phyloP scores from a whole-genome alignment of 2,113 vertebrate genomes.

The Eira barbara region DNA sequence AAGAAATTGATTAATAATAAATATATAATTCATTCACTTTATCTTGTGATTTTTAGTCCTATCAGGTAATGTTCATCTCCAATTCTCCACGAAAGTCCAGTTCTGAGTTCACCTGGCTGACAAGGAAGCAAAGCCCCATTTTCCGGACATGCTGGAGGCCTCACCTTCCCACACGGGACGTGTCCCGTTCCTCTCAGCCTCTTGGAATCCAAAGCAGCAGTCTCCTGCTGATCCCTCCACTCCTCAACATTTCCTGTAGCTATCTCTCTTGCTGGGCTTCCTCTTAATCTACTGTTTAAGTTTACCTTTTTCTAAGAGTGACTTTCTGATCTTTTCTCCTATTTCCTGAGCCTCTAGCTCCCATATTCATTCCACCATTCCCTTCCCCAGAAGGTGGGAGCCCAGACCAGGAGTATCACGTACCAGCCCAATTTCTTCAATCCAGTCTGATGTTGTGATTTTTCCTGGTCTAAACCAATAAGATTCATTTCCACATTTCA shows the following conservation, averaged over 20 bases:
- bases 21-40: not conserved
- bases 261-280: not conserved
- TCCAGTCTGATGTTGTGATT: not conserved
- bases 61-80: not conserved
- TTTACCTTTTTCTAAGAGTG: not conserved
- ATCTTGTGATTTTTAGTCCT: not conserved
- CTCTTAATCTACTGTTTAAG: not conserved
- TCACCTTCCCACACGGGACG: slow-evolving; percentile 10
- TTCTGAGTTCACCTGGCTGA: not conserved
- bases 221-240: not conserved
- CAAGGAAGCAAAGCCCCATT: not conserved
- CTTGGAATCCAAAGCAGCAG: not conserved
- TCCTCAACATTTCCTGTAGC: not conserved
- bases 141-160: not conserved
- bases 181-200: slow-evolving; percentile 38
- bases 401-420: not conserved
- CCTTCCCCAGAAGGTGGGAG: not conserved
- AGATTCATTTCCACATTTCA: slow-evolving; percentile 9
- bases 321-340: not conserved
- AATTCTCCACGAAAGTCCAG: not conserved
- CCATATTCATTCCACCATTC: not conserved
- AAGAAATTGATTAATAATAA: not conserved
- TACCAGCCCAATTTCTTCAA: not conserved
- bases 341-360: not conserved
- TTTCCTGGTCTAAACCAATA: slow-evolving; percentile 6